Evolutionary conservation across 1,140 invertebrate genomes (phyloP).

Genomic region (Onthophagus taurus): DNA sequence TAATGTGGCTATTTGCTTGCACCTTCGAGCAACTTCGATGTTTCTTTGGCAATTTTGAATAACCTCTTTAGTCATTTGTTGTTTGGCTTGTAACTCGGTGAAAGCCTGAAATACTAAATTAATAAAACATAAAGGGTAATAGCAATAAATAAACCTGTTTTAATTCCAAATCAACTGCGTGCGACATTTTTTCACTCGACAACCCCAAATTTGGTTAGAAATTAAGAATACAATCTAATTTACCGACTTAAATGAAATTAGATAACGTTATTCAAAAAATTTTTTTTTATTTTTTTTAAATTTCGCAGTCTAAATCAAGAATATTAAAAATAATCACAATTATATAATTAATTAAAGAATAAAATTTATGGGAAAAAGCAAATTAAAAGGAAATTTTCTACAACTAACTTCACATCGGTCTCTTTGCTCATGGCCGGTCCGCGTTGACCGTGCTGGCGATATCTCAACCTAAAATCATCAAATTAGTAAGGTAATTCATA

Average conservation of each 20-base stretch:
- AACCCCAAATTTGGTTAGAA: no score
- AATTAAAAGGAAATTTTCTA: no score
- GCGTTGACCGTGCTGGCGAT: not conserved
- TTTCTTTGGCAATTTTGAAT: conserved; percentile 69
- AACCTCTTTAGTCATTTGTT: conserved; percentile 71
- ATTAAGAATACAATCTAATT: no score
- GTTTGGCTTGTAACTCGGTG: conserved; percentile 71
- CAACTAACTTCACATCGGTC: conserved; percentile 5
- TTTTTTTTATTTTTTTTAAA: no score
- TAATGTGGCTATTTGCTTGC: conserved; percentile 59
- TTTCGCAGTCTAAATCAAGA: not conserved
- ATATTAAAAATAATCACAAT: not conserved
- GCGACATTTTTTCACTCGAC: conserved; percentile 33
- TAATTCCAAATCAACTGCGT: conserved; percentile 36
- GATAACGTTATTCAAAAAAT: no score
- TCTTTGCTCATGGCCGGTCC: conserved; percentile 6
- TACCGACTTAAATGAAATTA: no score
- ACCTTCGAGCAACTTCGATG: conserved; percentile 59
- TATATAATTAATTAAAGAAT: not conserved
- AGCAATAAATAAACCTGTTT: conserved; percentile 28
- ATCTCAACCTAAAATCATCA: conserved; percentile 2
- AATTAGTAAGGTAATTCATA: conserved; percentile 3
- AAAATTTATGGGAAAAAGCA: no score
- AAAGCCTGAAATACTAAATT: conserved; percentile 53
- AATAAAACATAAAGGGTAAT: conserved; percentile 11